phyloP scores from a whole-genome alignment of 2,113 vertebrate species.

The Cebus imitator region DNA sequence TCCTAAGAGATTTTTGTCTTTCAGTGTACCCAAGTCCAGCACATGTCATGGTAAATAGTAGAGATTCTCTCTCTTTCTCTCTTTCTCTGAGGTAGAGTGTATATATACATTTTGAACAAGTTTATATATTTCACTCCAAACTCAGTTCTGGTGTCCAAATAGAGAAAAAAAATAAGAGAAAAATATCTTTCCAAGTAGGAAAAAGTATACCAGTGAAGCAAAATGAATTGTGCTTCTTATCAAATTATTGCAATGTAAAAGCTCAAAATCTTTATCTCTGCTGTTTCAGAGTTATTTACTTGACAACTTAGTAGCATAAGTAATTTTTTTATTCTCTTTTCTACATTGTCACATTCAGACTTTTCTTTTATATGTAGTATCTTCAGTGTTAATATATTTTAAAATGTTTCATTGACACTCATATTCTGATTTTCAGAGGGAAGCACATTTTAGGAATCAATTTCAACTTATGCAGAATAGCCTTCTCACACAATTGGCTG shows the following conservation, averaged over 20 bases:
- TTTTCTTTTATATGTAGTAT: neutral
- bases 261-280: neutral
- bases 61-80: accelerated
- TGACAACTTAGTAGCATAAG: neutral
- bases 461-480: neutral
- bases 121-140: neutral
- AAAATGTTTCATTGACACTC: neutral
- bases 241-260: neutral
- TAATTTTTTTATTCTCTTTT: neutral
- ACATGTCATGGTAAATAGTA: neutral
- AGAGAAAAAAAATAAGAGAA: accelerated
- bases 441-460: neutral
- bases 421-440: neutral
- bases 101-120: neutral
- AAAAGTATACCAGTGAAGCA: neutral
- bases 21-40: accelerated
- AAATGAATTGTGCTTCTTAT: neutral
- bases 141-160: neutral
- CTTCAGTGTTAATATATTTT: neutral
- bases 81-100: too few species aligned
- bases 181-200: neutral
- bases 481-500: neutral
- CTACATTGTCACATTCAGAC: neutral
- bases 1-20: neutral
- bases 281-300: neutral